These are phyloP conservation scores for Papilio xuthus DNA, from an alignment of 1,140 invertebrate genomes.

Conservation along the genomic window DNA sequence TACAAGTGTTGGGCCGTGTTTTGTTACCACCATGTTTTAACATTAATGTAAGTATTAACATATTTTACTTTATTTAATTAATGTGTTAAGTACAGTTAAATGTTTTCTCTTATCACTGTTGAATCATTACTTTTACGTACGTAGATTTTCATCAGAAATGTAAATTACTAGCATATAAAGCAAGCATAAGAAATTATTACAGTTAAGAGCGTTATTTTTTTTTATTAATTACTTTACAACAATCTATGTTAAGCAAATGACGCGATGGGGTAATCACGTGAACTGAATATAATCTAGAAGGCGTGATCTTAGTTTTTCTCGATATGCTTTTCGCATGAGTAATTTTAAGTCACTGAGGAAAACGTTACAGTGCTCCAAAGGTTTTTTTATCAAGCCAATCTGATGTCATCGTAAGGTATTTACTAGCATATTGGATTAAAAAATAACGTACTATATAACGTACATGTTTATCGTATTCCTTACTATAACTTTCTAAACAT, in stretches of 20 bases:
- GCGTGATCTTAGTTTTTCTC: slow-evolving; percentile 39
- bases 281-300: slow-evolving; percentile 37
- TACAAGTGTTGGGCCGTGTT: slow-evolving; percentile 52
- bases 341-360: neutral
- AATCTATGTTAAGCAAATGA: neutral
- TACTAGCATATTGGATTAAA: neutral
- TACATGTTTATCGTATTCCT: too few species aligned
- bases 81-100: neutral
- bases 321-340: slow-evolving; percentile 39
- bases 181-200: neutral
- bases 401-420: neutral
- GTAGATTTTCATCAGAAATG: neutral
- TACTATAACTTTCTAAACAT: neutral
- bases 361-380: neutral
- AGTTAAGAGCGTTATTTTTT: neutral
- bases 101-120: neutral
- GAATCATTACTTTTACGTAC: slow-evolving; percentile 29
- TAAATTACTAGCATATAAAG: neutral
- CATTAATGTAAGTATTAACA: slow-evolving; percentile 55
- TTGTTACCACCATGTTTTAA: slow-evolving; percentile 53
- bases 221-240: neutral
- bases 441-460: neutral
- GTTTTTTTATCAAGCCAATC: neutral
- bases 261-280: slow-evolving; percentile 34
- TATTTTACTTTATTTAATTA: slow-evolving; percentile 26